Evolutionary conservation across 1,140 invertebrate species (phyloP).

Genomic region (Wasmannia auropunctata): DNA sequence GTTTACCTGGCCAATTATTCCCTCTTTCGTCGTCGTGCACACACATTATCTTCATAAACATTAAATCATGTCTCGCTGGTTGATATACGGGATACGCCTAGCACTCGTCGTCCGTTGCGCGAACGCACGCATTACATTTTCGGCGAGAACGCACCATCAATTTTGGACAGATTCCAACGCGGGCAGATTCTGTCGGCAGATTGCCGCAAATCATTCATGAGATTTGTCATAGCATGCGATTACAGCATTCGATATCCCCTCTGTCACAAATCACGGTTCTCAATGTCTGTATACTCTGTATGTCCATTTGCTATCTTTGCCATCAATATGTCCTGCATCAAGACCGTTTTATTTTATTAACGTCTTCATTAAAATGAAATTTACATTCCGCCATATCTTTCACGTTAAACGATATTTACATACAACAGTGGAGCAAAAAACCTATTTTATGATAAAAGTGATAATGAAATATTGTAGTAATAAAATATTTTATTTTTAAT

Average conservation of each 20-base stretch:
- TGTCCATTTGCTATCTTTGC: constrained; percentile 3
- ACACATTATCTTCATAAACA: constrained; percentile 43
- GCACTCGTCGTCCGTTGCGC: constrained; percentile 22
- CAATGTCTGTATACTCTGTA: constrained; percentile 41
- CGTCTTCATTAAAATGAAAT: background rate
- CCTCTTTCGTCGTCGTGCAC: constrained; percentile 17
- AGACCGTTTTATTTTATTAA: constrained; percentile 8
- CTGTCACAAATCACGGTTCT: constrained; percentile 43
- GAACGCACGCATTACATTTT: constrained; percentile 42
- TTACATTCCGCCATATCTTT: background rate
- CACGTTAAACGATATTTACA: background rate
- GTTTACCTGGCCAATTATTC: constrained; percentile 51
- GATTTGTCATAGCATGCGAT: constrained; percentile 50
- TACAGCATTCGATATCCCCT: constrained; percentile 44
- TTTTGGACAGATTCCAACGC: constrained; percentile 58
- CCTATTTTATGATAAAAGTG: background rate
- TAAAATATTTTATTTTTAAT: background rate
- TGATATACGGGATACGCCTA: constrained; percentile 45
- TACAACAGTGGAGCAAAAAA: background rate
- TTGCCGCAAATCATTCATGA: constrained; percentile 45
- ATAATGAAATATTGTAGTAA: background rate
- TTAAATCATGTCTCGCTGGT: constrained; percentile 27
- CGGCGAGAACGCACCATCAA: constrained; percentile 34
- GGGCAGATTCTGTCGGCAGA: constrained; percentile 42
- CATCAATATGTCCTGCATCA: background rate